A percentile compares a stretch with the other conserved stretches of the same genome.
phyloP scores from a whole-genome alignment of 2,797 vertebrate genomes.

The Pseudochaenichthys georgianus region DNA sequence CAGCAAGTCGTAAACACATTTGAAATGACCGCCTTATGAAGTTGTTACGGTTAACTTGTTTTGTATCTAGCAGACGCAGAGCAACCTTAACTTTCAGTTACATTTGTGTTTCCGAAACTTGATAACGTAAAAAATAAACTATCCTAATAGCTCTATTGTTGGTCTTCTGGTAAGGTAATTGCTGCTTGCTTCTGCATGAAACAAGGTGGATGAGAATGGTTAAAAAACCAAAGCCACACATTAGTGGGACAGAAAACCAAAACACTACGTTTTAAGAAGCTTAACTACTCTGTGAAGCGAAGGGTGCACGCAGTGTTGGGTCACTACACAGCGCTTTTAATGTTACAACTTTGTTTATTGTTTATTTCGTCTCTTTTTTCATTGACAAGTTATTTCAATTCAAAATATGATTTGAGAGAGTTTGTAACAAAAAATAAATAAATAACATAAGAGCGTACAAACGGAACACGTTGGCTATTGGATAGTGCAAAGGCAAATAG shows the following conservation, averaged over 20 bases:
- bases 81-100: not conserved
- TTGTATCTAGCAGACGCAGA: not conserved
- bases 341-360: too few relatives aligned
- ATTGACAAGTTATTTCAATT: too few relatives aligned
- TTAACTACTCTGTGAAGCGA: not conserved
- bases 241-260: not conserved
- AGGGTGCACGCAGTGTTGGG: not conserved
- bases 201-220: not conserved
- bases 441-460: too few relatives aligned
- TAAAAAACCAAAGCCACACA: not conserved
- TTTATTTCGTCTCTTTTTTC: too few relatives aligned
- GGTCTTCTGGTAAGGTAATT: not conserved
- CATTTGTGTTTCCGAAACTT: not conserved
- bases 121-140: not conserved
- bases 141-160: not conserved
- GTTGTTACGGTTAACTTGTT: not conserved
- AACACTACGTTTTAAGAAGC: not conserved
- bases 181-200: not conserved
- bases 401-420: too few relatives aligned
- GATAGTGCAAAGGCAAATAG: too few relatives aligned
- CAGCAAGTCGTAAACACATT: not conserved
- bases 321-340: too few relatives aligned
- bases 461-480: too few relatives aligned
- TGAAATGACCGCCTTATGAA: not conserved
- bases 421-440: too few relatives aligned